Evolutionary conservation across 2,113 vertebrate genomes (phyloP).

Genomic region (Grus americana): DNA sequence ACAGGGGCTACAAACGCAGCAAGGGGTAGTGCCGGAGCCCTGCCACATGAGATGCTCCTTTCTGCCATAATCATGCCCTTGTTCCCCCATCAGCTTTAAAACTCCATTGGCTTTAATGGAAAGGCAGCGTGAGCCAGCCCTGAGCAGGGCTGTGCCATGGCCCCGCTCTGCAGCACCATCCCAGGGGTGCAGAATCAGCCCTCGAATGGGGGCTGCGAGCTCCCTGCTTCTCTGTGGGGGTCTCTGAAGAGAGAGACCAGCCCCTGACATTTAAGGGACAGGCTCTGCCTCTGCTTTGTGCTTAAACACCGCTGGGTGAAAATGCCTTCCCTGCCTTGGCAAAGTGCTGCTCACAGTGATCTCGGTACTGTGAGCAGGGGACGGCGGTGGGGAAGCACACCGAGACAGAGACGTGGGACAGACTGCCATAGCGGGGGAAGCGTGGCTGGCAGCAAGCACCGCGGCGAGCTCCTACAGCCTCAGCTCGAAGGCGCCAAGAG

Average conservation of each 20-base stretch:
- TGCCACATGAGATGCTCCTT: background rate
- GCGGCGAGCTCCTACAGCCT: background rate
- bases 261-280: background rate
- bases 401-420: background rate
- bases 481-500: background rate
- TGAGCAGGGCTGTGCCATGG: background rate
- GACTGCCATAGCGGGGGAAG: no score
- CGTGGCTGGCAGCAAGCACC: background rate
- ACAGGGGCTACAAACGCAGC: background rate
- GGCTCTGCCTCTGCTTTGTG: background rate
- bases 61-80: no score
- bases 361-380: fast-evolving
- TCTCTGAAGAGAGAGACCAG: background rate
- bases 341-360: background rate
- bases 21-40: background rate
- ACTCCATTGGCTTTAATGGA: no score
- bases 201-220: background rate
- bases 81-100: background rate
- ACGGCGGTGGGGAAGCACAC: background rate
- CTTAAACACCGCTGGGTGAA: background rate
- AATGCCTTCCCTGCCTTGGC: background rate
- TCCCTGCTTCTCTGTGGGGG: background rate
- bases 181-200: background rate
- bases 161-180: background rate
- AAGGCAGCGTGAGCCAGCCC: background rate